These are phyloP conservation scores for Triops longicaudatus DNA, from an alignment of 1,140 invertebrate species.

Conservation along the genomic window DNA sequence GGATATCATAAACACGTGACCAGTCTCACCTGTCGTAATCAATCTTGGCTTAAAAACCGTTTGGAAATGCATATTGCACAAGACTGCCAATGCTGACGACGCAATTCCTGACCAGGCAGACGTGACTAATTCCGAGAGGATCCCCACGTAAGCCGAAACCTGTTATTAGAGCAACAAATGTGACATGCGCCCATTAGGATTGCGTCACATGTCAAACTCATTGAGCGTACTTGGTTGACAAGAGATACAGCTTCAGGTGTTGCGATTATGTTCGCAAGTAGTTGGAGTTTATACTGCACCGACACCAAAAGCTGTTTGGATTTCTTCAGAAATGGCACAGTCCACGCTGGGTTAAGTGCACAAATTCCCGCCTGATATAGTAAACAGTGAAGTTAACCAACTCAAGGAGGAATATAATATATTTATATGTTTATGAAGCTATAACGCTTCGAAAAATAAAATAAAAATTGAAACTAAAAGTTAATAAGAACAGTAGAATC, in stretches of 20 bases:
- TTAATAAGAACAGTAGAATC: no score
- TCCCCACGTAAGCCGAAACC: neutral
- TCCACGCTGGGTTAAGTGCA: neutral
- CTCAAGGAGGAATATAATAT: no score
- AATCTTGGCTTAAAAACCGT: neutral
- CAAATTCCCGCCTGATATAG: neutral
- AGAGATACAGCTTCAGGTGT: neutral
- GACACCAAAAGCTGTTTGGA: neutral
- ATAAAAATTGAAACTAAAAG: no score
- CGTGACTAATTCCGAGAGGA: neutral
- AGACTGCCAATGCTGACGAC: neutral
- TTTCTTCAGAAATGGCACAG: neutral
- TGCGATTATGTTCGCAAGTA: neutral
- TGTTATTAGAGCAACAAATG: neutral
- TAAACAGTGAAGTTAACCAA: neutral
- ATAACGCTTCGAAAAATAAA: no score
- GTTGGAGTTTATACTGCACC: neutral
- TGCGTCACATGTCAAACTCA: neutral
- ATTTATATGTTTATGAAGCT: no score
- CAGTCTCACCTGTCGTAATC: neutral
- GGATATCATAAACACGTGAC: neutral
- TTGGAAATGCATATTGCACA: constrained; percentile 15
- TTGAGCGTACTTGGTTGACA: neutral
- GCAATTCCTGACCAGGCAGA: neutral
- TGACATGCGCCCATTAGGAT: no score